phyloP scores from a whole-genome alignment of 2,888 invertebrate species.

The Leptopilina syphax region DNA sequence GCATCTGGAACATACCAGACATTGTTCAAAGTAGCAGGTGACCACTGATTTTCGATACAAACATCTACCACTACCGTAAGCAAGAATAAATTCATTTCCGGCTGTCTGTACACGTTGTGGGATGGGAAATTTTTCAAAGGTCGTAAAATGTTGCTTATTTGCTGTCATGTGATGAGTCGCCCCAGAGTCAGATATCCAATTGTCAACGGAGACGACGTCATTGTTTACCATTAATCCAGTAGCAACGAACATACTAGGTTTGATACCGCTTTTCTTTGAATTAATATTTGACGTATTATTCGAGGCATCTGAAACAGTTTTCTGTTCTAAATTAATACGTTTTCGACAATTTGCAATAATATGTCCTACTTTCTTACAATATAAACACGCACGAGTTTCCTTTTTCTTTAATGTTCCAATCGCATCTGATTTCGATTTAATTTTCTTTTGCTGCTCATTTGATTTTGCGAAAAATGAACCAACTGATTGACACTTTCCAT shows the following conservation, averaged over 20 bases:
- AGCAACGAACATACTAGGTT: constrained; percentile 50
- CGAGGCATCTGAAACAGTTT: neutral
- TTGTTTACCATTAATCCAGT: constrained; percentile 46
- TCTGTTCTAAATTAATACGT: constrained; percentile 44
- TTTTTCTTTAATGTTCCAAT: constrained; percentile 12
- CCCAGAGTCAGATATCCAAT: constrained; percentile 54
- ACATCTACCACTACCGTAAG: constrained; percentile 38
- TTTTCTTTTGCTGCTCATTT: constrained; percentile 37
- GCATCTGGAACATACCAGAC: constrained; percentile 50
- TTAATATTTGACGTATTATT: neutral
- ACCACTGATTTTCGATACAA: constrained; percentile 28
- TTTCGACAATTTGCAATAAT: constrained; percentile 50
- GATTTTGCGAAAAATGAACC: constrained; percentile 50
- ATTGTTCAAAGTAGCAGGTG: constrained; percentile 48
- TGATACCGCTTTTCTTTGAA: neutral
- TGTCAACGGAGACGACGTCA: constrained; percentile 47
- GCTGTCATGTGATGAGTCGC: constrained; percentile 50
- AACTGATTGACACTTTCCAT: constrained; percentile 42
- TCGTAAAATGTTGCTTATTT: constrained; percentile 48
- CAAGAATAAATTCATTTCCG: constrained; percentile 49
- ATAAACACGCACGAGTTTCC: constrained; percentile 52
- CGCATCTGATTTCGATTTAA: constrained; percentile 13
- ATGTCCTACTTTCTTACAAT: constrained; percentile 55
- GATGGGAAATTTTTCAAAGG: constrained; percentile 47
- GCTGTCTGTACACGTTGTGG: constrained; percentile 49